Evolutionary conservation across 2,888 invertebrate genomes (phyloP).

Genomic region (Horisme vitalbata): DNA sequence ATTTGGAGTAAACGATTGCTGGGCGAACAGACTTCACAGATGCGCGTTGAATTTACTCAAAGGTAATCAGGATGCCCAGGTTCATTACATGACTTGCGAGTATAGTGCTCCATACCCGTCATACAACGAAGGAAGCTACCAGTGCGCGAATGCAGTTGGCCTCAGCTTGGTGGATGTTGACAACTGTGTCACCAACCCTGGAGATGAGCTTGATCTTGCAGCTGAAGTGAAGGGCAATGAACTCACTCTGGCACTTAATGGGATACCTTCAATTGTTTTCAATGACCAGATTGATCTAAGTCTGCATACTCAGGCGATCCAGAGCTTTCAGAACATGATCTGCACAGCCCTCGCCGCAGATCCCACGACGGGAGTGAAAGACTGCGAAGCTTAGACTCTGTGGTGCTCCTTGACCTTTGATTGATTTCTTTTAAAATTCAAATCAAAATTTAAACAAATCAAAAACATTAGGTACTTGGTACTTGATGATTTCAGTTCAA

Average conservation of each 20-base stretch:
- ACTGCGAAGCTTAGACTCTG: constrained; percentile 49
- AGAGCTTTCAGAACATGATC: constrained; percentile 49
- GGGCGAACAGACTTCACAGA: constrained; percentile 69
- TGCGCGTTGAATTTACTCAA: constrained; percentile 58
- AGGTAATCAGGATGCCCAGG: constrained; percentile 53
- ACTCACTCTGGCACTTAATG: constrained; percentile 49
- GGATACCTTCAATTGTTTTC: constrained; percentile 63
- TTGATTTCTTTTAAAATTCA: too few relatives aligned
- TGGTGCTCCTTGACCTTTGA: too few relatives aligned
- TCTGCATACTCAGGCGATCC: constrained; percentile 41
- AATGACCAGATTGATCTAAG: constrained; percentile 47
- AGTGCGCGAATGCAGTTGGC: constrained; percentile 56
- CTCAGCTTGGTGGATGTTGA: constrained; percentile 54
- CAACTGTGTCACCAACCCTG: constrained; percentile 53
- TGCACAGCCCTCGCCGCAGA: constrained; percentile 61
- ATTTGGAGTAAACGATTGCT: constrained; percentile 60
- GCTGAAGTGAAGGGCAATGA: constrained; percentile 49
- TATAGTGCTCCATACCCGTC: constrained; percentile 52
- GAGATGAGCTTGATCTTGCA: constrained; percentile 50
- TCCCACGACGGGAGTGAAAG: constrained; percentile 48
- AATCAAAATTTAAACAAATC: too few relatives aligned
- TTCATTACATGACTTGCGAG: constrained; percentile 70
- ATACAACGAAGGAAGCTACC: constrained; percentile 47
- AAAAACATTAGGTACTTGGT: too few relatives aligned
- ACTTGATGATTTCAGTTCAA: too few relatives aligned